phyloP scores from a whole-genome alignment of 2,888 invertebrate genomes.

The Lumbricus terrestris region DNA sequence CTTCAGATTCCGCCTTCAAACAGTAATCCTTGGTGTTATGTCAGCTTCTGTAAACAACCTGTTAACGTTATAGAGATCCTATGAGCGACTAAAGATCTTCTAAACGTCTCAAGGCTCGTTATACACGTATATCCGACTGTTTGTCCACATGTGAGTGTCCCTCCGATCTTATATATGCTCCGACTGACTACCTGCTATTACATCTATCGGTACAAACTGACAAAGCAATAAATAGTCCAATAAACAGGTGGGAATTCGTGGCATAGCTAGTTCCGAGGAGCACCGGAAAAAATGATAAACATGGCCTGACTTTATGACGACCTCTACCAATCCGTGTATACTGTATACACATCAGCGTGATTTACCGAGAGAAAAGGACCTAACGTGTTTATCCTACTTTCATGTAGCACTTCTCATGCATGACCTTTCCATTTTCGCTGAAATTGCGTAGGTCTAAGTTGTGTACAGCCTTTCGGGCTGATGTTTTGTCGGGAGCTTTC shows the following conservation, averaged over 20 bases:
- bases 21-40: neutral
- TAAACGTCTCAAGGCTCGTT: neutral
- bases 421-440: neutral
- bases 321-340: neutral
- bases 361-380: neutral
- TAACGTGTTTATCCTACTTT: neutral
- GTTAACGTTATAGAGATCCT: neutral
- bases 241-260: neutral
- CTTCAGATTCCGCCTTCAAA: neutral
- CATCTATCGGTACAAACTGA: neutral
- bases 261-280: neutral
- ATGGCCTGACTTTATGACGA: neutral
- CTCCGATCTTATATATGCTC: neutral
- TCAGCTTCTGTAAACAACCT: neutral
- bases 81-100: neutral
- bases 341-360: neutral
- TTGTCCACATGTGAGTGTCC: neutral
- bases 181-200: neutral
- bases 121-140: neutral
- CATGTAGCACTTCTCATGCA: neutral
- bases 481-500: neutral
- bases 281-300: neutral
- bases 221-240: neutral
- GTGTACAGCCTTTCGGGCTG: neutral
- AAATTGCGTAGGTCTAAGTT: neutral